These are phyloP conservation scores for Saturnia pavonia DNA, from an alignment of 2,888 invertebrate species.

Conservation along the genomic window DNA sequence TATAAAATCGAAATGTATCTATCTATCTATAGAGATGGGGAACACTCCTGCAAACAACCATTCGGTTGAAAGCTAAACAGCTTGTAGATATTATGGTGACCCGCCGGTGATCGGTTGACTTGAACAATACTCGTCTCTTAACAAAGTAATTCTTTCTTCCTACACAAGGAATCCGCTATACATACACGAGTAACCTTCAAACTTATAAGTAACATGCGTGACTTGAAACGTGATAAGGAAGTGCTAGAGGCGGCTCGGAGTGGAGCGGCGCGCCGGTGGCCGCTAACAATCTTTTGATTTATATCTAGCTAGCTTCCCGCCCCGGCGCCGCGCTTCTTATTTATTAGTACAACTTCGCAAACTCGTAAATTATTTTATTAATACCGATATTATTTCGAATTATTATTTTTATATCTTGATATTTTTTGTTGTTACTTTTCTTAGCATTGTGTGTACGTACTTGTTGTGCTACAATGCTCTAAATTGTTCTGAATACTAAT, in stretches of 20 bases:
- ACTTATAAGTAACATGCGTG: constrained; percentile 10
- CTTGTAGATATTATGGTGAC: too few relatives aligned
- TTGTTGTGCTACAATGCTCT: too few relatives aligned
- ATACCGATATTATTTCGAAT: neutral
- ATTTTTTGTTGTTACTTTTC: neutral
- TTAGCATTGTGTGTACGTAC: neutral
- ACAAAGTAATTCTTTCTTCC: constrained; percentile 6
- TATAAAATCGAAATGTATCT: neutral
- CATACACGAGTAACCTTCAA: constrained; percentile 12
- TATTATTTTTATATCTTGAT: neutral
- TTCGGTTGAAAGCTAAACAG: too few relatives aligned
- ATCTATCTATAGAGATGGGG: too few relatives aligned
- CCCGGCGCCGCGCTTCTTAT: constrained; percentile 3
- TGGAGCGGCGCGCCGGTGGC: neutral
- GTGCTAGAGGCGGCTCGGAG: neutral
- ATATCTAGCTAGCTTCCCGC: constrained; percentile 11
- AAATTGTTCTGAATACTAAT: too few relatives aligned
- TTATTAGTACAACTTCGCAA: constrained; percentile 1
- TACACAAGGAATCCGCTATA: neutral
- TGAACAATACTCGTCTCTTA: neutral
- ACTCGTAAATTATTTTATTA: constrained; percentile 9
- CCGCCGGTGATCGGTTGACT: too few relatives aligned
- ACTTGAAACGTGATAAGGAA: constrained; percentile 14
- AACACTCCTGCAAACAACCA: too few relatives aligned
- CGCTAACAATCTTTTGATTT: constrained; percentile 12